Base-by-base conservation (phyloP, 2,113 vertebrate species). In the Vireo altiloquus region DNA sequence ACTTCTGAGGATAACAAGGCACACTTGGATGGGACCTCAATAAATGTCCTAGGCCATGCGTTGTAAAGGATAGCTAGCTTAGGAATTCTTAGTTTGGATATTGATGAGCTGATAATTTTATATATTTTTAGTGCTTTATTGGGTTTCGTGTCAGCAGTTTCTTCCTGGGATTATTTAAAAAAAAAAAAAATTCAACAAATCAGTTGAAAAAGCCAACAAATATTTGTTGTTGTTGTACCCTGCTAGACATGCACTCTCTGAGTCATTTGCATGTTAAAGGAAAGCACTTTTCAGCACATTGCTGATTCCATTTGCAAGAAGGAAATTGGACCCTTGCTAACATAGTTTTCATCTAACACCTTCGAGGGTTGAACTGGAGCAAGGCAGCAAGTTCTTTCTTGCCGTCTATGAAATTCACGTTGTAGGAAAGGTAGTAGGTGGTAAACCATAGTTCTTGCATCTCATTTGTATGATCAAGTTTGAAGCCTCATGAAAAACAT, bases 231-330 rank as follows among this genome's bases (percentile, higher is more conserved):
- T 56, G 28, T 57, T 20, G 44, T 61, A 33, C 21, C 20, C 19
- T 2, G 25, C 68, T 66, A 82, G 90, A 90, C 40, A 15, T 30
- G 28, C 11, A 17, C 12, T 30, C 49, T 75, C 17, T 90, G 22
- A 35, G 33, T 42, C 60, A 81, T 94, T 94, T 87, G 69, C 86
- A 72, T 57, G 53, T 46, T 70, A 94, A 95, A 91, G 71, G 69
- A 81, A 76, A 79, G 56, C 71, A 37, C 68, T 97, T 95, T 61
- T 84, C 90, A 79, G 50, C 60, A 81, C 71, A 14, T 72, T 68
- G 60, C 47, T 82, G 65, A 80, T 59, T 54, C 37, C n/a, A 46
- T 94, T 95, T 82, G 64, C 65, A 65, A 75, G 68, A 82, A 79
- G 82, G 54, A 91, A 93, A 75, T 90, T 63, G 56, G 68, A 60